Evolutionary conservation across 2,888 invertebrate genomes (phyloP).

Genomic region (Linnaemya tessellans): DNA sequence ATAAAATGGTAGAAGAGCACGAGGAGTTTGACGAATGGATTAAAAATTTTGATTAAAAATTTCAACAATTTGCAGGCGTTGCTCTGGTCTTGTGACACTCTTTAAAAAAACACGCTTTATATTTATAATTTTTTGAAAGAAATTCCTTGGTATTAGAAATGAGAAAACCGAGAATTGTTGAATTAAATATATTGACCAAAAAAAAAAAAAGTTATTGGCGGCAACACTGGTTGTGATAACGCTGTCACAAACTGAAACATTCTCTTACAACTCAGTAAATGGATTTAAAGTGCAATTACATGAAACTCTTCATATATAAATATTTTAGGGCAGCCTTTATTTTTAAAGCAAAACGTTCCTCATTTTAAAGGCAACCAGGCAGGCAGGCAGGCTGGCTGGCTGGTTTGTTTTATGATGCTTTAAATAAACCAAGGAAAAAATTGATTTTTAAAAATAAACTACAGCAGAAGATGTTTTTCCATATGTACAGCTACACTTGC

Average conservation of each 20-base stretch:
- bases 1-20: too few relatives aligned
- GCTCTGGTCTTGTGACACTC: too few relatives aligned
- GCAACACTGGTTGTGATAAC: not conserved
- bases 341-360: constrained; percentile 26
- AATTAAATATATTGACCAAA: too few relatives aligned
- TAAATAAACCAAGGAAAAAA: constrained; percentile 1
- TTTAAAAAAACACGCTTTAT: too few relatives aligned
- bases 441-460: constrained; percentile 46
- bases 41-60: too few relatives aligned
- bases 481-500: constrained; percentile 33
- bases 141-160: too few relatives aligned
- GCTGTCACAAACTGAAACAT: constrained; percentile 1
- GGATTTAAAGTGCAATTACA: constrained; percentile 47
- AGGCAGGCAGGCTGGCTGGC: constrained; percentile 21
- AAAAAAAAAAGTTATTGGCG: too few relatives aligned
- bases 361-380: constrained; percentile 17
- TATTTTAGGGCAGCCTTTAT: constrained; percentile 16
- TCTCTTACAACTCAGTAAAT: constrained; percentile 5
- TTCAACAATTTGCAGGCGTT: too few relatives aligned
- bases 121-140: too few relatives aligned
- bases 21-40: too few relatives aligned
- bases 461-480: constrained; percentile 35
- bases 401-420: constrained; percentile 19
- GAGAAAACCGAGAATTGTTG: too few relatives aligned
- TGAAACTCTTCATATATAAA: constrained; percentile 24